Evolutionary conservation across 2,113 vertebrate genomes (phyloP), one percentile per base, ranked within the genome.

Genomic region (Cyanistes caeruleus): DNA sequence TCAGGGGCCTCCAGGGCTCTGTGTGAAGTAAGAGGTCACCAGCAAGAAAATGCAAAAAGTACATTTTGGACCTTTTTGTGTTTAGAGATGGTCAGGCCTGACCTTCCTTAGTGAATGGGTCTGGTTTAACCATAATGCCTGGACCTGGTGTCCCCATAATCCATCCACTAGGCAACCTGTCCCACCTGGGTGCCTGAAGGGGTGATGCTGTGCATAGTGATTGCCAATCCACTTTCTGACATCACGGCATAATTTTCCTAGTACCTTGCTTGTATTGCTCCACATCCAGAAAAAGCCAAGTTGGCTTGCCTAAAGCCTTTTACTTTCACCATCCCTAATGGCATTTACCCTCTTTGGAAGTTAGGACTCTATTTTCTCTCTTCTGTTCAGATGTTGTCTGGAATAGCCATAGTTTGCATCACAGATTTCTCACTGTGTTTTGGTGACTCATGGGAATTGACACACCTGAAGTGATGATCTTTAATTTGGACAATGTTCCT

Each of bases 201-300:
- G 0, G 1, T 27, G 15, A 24, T 27, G 58, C 39, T 60, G n/a
- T 30, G 25, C 17, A 18, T 2, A 19, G n/a, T 0, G 7, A 27
- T 6, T 48, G 46, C 23, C 25, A 12, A 37, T 39, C 58, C 20
- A 11, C 20, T 46, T 46, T 30, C 60, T 5, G 4, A 67, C 31
- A 55, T 31, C 15, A 52, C 46, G 35, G 12, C 18, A 15, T 8
- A 6, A 4, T n/a, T 82, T 82, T 78, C 33, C 77, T 48, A 20
- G 10, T n/a, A 30, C 23, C 4, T 44, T 79, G 9, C 16, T 58
- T 53, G 12, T 2, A 21, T 8, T 89, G 35, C 48, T 82, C 58
- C 44, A 44, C 37, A 62, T n/a, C 28, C 41, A 85, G 37, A 19
- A 76, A 76, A 84, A 87, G 30, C 10, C 44, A 74, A 9, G 5